Conservation (phyloP, 2,797 vertebrate species). For the Mycteria americana region DNA sequence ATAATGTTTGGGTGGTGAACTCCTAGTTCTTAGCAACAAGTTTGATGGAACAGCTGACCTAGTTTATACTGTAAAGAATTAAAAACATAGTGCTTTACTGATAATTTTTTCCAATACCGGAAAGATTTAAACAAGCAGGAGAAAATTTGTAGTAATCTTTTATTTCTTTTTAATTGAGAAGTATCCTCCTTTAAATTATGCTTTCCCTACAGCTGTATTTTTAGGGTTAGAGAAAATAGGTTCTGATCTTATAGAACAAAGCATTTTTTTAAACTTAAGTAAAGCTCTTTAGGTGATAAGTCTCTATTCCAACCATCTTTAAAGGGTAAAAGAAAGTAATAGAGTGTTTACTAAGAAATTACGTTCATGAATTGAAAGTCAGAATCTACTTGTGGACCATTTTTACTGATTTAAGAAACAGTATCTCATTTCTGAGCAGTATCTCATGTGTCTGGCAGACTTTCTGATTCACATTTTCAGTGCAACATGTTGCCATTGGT, state of each 20-base stretch:
- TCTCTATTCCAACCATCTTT: not conserved
- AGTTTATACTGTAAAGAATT: not conserved
- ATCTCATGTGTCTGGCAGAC: not conserved
- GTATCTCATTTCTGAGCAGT: not conserved
- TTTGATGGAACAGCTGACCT: not conserved
- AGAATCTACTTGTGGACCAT: not conserved
- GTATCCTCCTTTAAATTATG: not conserved
- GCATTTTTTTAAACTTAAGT: not conserved
- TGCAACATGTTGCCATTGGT: not conserved
- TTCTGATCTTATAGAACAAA: not conserved
- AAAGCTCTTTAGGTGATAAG: not conserved
- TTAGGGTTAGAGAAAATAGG: not conserved
- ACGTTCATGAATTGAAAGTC: not conserved
- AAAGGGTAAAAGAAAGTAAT: not conserved
- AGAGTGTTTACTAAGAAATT: not conserved
- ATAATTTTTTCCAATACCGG: rapidly evolving
- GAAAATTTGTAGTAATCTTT: not conserved
- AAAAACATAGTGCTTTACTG: not conserved
- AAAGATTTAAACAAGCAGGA: not conserved
- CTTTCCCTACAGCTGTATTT: not conserved
- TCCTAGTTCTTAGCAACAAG: not conserved
- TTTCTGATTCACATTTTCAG: not conserved
- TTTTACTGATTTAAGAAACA: not conserved
- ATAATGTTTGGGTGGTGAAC: not conserved
- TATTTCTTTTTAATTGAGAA: not conserved